Conservation (phyloP, 2,113 vertebrate genomes). For the Nothocercus julius region DNA sequence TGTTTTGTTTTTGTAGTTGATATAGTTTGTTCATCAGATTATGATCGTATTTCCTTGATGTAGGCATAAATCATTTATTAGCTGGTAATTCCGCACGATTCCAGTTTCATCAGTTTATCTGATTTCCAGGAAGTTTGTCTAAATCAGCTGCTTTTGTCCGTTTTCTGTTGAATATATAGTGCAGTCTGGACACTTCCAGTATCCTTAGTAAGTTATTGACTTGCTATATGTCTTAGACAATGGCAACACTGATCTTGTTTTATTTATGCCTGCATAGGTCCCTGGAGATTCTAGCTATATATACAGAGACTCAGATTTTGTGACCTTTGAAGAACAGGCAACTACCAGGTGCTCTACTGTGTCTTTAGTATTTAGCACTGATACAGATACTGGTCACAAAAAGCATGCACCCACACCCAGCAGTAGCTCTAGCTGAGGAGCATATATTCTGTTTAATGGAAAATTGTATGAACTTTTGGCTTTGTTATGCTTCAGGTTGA, state of each 20-base stretch:
- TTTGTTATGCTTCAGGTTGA: neutral
- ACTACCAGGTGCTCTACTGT: neutral
- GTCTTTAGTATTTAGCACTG: neutral
- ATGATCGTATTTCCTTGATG: neutral
- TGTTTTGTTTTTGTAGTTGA: neutral
- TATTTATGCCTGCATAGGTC: neutral
- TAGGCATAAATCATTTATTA: neutral
- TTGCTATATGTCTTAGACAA: neutral
- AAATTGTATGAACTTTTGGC: neutral
- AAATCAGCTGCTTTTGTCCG: neutral
- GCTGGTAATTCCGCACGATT: neutral
- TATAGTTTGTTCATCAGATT: neutral
- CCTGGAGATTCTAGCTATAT: neutral
- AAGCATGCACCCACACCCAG: rapidly evolving
- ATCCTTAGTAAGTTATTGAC: neutral
- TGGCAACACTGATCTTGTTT: neutral
- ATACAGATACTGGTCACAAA: neutral
- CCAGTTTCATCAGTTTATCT: neutral
- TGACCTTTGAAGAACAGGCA: neutral
- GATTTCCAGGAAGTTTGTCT: neutral
- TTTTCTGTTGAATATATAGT: neutral
- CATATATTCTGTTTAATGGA: neutral
- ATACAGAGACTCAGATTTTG: neutral
- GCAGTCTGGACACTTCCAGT: neutral
- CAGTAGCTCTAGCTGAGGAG: neutral